phyloP scores from a whole-genome alignment of 2,797 vertebrate species.

The Schizothorax lantsangensis region DNA sequence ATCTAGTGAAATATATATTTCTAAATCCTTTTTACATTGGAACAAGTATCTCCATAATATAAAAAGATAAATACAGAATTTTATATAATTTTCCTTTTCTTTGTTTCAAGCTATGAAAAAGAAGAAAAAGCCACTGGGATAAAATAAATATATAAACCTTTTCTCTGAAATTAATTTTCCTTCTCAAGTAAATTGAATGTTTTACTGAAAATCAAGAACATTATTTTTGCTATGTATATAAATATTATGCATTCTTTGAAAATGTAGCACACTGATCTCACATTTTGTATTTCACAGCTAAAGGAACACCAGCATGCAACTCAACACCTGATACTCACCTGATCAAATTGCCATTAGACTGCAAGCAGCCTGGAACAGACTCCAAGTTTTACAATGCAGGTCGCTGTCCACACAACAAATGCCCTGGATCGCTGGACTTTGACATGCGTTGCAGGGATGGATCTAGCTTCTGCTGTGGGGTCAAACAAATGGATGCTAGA shows the following conservation, averaged over 20 bases:
- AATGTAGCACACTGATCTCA: constrained; percentile 22
- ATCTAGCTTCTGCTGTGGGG: constrained; percentile 82
- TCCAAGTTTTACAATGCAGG: constrained; percentile 88
- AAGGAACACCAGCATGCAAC: constrained; percentile 83
- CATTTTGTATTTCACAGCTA: constrained; percentile 76
- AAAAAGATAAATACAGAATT: neutral
- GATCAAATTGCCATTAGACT: constrained; percentile 88
- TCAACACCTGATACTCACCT: constrained; percentile 81
- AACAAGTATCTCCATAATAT: neutral
- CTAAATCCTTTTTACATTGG: neutral
- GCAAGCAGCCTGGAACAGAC: constrained; percentile 76
- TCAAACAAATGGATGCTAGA: constrained; percentile 81
- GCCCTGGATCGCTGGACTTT: constrained; percentile 75
- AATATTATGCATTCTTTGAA: neutral
- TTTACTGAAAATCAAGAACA: neutral
- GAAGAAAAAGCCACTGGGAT: neutral
- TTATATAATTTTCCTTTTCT: neutral
- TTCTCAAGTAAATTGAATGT: neutral
- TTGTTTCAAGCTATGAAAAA: neutral
- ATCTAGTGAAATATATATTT: neutral
- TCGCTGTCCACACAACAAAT: constrained; percentile 83
- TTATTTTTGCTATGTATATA: neutral
- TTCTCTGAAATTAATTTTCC: neutral
- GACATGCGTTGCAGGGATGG: constrained; percentile 81
- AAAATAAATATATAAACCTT: neutral